These are phyloP conservation scores for Alfaro cultratus DNA, from an alignment of 2,797 vertebrate genomes.

Conservation along the genomic window DNA sequence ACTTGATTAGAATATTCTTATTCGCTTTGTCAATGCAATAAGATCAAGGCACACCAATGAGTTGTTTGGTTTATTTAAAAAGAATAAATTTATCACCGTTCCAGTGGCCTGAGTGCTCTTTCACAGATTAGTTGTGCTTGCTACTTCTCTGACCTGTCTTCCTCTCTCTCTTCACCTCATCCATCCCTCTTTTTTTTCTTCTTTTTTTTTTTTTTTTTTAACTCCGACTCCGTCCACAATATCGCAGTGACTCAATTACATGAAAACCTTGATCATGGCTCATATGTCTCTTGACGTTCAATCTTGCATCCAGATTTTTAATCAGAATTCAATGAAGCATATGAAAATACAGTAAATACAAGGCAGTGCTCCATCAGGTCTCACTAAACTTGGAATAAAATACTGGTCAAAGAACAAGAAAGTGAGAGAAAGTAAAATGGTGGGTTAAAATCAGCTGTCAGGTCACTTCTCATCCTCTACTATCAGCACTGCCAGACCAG, in stretches of 20 bases:
- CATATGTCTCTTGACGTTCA: slow-evolving; percentile 22
- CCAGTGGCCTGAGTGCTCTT: slow-evolving; percentile 26
- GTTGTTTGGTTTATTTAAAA: slow-evolving; percentile 16
- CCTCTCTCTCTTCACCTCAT: slow-evolving; percentile 11
- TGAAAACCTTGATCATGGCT: slow-evolving; percentile 21
- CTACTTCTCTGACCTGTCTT: slow-evolving; percentile 23
- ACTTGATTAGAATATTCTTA: background rate
- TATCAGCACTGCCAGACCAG: slow-evolving; percentile 41
- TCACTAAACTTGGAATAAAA: background rate
- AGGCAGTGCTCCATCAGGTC: background rate
- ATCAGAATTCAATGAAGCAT: slow-evolving; percentile 41
- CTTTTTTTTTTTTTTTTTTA: background rate
- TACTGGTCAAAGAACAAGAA: slow-evolving; percentile 14
- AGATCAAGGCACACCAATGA: slow-evolving; percentile 7
- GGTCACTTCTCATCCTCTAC: slow-evolving; percentile 43
- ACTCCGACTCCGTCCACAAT: background rate
- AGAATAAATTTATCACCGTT: slow-evolving; percentile 44
- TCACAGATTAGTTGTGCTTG: slow-evolving; percentile 35
- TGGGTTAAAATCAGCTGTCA: slow-evolving; percentile 27
- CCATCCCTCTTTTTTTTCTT: background rate
- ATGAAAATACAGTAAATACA: slow-evolving; percentile 30
- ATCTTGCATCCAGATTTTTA: slow-evolving; percentile 44
- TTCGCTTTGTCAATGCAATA: slow-evolving; percentile 10
- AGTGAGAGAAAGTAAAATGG: slow-evolving; percentile 23
- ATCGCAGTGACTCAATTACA: slow-evolving; percentile 36